Evolutionary conservation across 2,888 invertebrate species (phyloP).

Genomic region (Rhogogaster chlorosoma): DNA sequence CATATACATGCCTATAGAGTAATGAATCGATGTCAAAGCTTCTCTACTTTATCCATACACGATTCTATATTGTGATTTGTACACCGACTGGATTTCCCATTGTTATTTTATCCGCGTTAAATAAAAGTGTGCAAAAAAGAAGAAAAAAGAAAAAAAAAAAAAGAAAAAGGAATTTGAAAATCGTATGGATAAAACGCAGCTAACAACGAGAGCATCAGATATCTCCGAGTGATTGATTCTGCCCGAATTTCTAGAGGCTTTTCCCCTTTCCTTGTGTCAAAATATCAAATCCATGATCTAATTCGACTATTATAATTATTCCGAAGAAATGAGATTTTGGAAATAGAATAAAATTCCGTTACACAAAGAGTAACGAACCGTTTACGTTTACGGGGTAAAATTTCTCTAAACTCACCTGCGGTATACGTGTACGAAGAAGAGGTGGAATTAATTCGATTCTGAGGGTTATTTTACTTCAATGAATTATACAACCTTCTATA

Average conservation of each 20-base stretch:
- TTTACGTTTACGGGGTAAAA: neutral
- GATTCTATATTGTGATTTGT: neutral
- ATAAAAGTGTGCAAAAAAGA: neutral
- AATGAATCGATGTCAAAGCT: neutral
- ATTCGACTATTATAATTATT: too few relatives aligned
- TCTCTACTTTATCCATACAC: neutral
- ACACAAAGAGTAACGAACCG: neutral
- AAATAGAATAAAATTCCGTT: neutral
- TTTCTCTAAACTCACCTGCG: neutral
- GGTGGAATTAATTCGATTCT: constrained; percentile 7
- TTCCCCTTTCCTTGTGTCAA: too few relatives aligned
- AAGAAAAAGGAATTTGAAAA: constrained; percentile 46
- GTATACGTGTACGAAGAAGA: neutral
- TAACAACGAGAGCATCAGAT: too few relatives aligned
- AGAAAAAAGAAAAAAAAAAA: constrained; percentile 22
- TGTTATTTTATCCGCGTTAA: neutral
- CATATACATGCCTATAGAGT: neutral
- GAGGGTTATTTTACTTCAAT: neutral
- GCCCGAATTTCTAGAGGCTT: too few relatives aligned
- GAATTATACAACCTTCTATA: neutral
- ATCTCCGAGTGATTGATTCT: too few relatives aligned
- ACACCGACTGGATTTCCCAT: neutral
- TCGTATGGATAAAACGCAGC: neutral
- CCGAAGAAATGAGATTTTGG: neutral
- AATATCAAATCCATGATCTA: too few relatives aligned